These are phyloP conservation scores for Latrodectus hesperus DNA, from an alignment of 2,888 invertebrate genomes.

Conservation along the genomic window DNA sequence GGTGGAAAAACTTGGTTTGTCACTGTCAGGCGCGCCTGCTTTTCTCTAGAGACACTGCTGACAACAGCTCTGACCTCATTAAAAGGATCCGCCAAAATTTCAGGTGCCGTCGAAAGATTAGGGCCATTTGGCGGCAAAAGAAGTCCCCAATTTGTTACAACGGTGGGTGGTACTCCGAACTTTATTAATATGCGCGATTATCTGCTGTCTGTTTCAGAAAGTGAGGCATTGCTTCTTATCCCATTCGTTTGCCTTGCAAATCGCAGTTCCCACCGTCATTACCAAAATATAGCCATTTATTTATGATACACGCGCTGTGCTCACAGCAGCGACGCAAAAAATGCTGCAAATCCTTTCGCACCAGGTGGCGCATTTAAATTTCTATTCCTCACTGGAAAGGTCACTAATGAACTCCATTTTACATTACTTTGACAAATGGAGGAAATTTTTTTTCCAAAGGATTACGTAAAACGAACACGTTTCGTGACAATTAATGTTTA, in stretches of 20 bases:
- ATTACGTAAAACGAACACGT: too few species aligned
- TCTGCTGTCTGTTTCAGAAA: constrained; percentile 60
- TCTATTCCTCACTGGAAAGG: constrained; percentile 20
- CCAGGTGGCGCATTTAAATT: constrained; percentile 34
- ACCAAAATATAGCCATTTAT: constrained; percentile 56
- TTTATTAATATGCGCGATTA: constrained; percentile 66
- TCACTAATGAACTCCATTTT: constrained; percentile 24
- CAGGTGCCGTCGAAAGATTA: constrained; percentile 55
- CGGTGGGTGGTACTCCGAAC: constrained; percentile 43
- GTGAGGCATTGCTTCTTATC: constrained; percentile 53
- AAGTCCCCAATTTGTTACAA: constrained; percentile 53
- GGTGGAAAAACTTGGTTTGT: constrained; percentile 68
- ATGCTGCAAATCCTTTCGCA: constrained; percentile 4
- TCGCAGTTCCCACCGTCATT: constrained; percentile 47
- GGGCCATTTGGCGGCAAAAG: constrained; percentile 46
- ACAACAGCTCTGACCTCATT: constrained; percentile 67
- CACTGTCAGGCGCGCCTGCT: constrained; percentile 68
- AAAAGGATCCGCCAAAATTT: constrained; percentile 54
- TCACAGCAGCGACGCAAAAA: not conserved
- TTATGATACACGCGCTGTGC: constrained; percentile 30
- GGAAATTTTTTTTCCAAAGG: too few species aligned
- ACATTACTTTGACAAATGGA: not conserved
- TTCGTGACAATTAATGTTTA: too few species aligned
- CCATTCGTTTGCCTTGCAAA: constrained; percentile 62
- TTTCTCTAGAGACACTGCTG: constrained; percentile 48